Percentiles rank a stretch among this genome's conserved stretches.
These are phyloP conservation scores for Eristalis intricaria DNA, from an alignment of 2,888 invertebrate genomes.

Conservation along the genomic window DNA sequence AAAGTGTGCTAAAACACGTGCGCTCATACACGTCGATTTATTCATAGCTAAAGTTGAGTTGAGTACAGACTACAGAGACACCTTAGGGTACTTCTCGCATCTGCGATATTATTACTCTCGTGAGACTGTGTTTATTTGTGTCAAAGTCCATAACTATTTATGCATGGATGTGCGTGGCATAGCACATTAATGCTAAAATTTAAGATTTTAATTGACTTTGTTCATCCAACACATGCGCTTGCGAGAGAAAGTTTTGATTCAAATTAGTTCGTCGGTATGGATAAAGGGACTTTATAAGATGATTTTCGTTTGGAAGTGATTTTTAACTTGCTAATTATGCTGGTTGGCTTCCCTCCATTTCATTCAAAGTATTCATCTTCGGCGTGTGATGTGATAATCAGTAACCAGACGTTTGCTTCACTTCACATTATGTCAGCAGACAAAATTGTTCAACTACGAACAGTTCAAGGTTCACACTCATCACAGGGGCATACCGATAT, in stretches of 20 bases:
- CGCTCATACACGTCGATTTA: neutral
- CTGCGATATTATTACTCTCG: neutral
- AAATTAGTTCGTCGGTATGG: neutral
- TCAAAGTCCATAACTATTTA: neutral
- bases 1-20: neutral
- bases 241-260: slow-evolving; percentile 14
- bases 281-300: neutral
- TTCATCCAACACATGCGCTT: neutral
- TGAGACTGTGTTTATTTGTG: neutral
- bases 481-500: neutral
- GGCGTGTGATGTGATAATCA: too few relatives aligned
- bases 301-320: neutral
- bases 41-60: neutral
- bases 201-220: slow-evolving; percentile 15
- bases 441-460: neutral
- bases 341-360: too few relatives aligned
- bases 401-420: neutral
- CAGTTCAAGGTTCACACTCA: neutral
- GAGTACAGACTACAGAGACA: neutral
- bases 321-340: neutral
- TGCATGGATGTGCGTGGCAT: neutral
- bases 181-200: neutral
- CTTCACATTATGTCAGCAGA: neutral
- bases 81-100: neutral
- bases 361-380: neutral